Conservation (phyloP, 2,113 vertebrate species). For the Oreochromis spilurus region DNA sequence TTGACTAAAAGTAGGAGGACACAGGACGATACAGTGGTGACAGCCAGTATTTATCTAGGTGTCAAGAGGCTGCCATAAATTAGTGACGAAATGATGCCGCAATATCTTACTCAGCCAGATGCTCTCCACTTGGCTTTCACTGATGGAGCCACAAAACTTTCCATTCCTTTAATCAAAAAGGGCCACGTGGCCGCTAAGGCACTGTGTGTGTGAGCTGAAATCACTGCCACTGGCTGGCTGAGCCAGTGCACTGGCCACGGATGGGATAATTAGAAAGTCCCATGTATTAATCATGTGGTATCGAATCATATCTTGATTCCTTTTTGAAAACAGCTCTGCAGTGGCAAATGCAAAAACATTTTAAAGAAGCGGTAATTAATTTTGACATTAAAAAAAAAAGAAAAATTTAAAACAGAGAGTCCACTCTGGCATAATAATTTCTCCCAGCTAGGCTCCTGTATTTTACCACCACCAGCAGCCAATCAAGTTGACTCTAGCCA, state of each 20-base stretch:
- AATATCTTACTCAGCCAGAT: constrained; percentile 69
- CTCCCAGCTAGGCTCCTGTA: background rate
- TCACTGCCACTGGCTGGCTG: background rate
- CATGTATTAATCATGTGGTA: background rate
- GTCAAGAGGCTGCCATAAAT: constrained; percentile 69
- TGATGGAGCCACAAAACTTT: constrained; percentile 36
- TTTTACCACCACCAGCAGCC: background rate
- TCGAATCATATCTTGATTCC: background rate
- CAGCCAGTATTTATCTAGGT: constrained; percentile 70
- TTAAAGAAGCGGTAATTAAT: background rate
- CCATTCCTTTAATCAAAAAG: constrained; percentile 70
- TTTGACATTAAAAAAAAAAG: background rate
- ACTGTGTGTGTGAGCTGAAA: constrained; percentile 1
- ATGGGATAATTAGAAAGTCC: background rate
- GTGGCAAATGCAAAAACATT: background rate
- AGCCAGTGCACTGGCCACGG: background rate
- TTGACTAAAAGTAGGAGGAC: constrained; percentile 62
- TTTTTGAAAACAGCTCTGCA: background rate
- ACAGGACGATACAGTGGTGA: constrained; percentile 54
- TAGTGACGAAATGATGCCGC: constrained; percentile 67
- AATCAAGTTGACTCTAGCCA: background rate
- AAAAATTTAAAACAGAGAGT: background rate
- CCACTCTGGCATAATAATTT: background rate
- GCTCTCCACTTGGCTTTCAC: constrained; percentile 56
- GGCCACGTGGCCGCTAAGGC: background rate